phyloP scores from a whole-genome alignment of 53 echinoderm and acorn worm genomes.

The Mesocentrotus franciscanus region DNA sequence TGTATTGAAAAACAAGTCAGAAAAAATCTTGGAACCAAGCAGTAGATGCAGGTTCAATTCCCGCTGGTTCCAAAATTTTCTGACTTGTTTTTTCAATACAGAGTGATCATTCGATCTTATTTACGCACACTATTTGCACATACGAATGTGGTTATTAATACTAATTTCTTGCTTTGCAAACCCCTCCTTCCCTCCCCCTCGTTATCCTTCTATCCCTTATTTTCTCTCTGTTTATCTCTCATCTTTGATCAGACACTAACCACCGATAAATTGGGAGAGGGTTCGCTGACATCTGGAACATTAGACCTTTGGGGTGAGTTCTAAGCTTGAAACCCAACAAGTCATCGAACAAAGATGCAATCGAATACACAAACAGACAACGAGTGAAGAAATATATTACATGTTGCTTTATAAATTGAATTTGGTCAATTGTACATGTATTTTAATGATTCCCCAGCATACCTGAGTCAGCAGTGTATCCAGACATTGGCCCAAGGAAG shows the following conservation, averaged over 20 bases:
- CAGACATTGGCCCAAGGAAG: not conserved
- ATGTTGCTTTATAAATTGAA: not conserved
- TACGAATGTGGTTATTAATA: not conserved
- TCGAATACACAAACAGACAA: not conserved
- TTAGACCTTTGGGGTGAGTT: conserved; percentile 83
- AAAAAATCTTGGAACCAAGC: too few species aligned
- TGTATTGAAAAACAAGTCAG: too few species aligned
- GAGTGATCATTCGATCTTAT: too few species aligned
- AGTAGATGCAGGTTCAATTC: too few species aligned
- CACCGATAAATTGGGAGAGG: conserved; percentile 70
- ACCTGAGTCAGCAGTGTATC: not conserved
- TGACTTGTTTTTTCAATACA: too few species aligned
- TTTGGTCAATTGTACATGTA: not conserved
- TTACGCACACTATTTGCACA: too few species aligned
- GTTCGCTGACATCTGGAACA: conserved; percentile 72
- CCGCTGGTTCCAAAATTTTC: too few species aligned
- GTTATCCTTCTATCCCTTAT: not conserved
- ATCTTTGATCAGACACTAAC: conserved; percentile 76
- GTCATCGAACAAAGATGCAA: not conserved
- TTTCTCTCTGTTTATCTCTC: not conserved
- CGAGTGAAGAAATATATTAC: not conserved
- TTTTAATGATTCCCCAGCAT: too few species aligned
- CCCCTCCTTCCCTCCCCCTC: not conserved
- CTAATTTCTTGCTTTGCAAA: not conserved
- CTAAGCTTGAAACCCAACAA: not conserved